These are phyloP conservation scores for Penaeus monodon DNA, from an alignment of 2,888 invertebrate species.

Conservation along the genomic window DNA sequence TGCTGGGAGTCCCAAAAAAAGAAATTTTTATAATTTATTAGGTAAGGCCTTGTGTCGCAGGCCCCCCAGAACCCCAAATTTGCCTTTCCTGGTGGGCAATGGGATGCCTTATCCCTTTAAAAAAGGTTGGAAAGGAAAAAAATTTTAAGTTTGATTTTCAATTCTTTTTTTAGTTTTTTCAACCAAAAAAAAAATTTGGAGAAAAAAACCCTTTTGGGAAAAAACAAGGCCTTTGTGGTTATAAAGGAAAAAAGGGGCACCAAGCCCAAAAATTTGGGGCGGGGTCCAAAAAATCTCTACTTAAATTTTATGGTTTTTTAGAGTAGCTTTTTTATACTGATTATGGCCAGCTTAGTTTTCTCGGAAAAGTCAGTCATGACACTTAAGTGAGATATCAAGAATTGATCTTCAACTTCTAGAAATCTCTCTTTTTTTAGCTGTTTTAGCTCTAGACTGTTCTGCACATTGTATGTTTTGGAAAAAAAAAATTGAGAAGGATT, in stretches of 20 bases:
- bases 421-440: constrained; percentile 16
- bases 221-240: constrained; percentile 54
- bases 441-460: constrained; percentile 30
- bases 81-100: constrained; percentile 57
- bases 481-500: background rate
- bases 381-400: constrained; percentile 14
- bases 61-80: constrained; percentile 37
- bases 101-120: constrained; percentile 60
- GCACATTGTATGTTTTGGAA: constrained; percentile 6
- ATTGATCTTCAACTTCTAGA: constrained; percentile 22
- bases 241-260: no score
- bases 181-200: constrained; percentile 60
- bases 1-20: no score
- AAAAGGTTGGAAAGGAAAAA: no score
- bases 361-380: constrained; percentile 24
- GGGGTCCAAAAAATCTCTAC: constrained; percentile 23
- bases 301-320: constrained; percentile 20
- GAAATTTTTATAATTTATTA: no score
- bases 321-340: constrained; percentile 13
- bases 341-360: constrained; percentile 31
- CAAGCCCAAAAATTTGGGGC: no score
- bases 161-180: constrained; percentile 46
- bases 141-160: no score
- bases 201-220: constrained; percentile 53
- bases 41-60: no score